Evolutionary conservation across 2,113 vertebrate genomes (phyloP).

Genomic region (Epinephelus cyanopodus): DNA sequence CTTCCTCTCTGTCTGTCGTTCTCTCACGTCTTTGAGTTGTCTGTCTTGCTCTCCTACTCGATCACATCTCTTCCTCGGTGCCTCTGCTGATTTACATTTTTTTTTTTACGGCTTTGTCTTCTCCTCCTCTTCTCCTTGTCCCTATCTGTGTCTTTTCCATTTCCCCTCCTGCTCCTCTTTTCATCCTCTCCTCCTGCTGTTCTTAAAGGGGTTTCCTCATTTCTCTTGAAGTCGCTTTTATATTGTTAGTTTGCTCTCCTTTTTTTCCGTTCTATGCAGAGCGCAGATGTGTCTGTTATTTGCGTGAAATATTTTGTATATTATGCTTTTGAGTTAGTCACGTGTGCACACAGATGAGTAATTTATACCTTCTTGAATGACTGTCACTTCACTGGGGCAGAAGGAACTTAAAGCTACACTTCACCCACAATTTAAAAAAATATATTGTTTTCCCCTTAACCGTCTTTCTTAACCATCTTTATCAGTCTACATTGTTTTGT

Average conservation of each 20-base stretch:
- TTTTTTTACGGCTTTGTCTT: constrained; percentile 35
- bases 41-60: constrained; percentile 38
- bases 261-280: not conserved
- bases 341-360: not conserved
- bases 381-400: not conserved
- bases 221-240: not conserved
- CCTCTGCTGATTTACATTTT: constrained; percentile 67
- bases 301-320: not conserved
- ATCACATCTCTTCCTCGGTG: not conserved
- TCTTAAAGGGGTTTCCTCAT: constrained; percentile 18
- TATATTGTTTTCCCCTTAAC: too few relatives aligned
- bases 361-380: not conserved
- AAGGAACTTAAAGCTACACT: too few relatives aligned
- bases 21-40: constrained; percentile 37
- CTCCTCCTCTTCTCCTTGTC: constrained; percentile 21
- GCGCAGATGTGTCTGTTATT: not conserved
- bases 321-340: not conserved
- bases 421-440: too few relatives aligned
- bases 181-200: not conserved
- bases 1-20: constrained; percentile 20
- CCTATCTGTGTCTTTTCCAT: not conserved
- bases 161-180: not conserved
- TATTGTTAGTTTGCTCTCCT: not conserved
- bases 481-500: too few relatives aligned
- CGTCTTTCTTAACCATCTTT: too few relatives aligned